phyloP scores from a whole-genome alignment of 2,113 vertebrate genomes.

The Oryzias javanicus region DNA sequence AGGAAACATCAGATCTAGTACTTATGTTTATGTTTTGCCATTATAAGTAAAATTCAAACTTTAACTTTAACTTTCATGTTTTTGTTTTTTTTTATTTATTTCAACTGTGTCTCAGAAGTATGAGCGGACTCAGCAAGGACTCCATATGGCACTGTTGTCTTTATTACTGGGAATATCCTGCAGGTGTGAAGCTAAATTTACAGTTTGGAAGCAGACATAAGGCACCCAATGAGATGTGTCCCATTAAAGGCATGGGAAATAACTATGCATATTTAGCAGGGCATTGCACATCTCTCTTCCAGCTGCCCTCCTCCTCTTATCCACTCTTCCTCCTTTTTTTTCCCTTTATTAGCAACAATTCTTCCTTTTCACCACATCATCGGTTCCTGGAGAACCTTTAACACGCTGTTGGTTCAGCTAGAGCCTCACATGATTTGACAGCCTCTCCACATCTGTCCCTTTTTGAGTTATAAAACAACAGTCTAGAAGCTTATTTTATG shows the following conservation, averaged over 20 bases:
- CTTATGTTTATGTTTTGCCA: constrained; percentile 1
- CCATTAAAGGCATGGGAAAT: constrained; percentile 74
- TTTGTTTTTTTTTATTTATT: constrained; percentile 22
- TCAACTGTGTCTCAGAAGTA: constrained; percentile 11
- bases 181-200: constrained; percentile 64
- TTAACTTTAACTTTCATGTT: constrained; percentile 32
- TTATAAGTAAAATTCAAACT: constrained; percentile 16
- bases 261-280: constrained; percentile 74
- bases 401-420: constrained; percentile 67
- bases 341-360: constrained; percentile 60
- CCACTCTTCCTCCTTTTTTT: constrained; percentile 10
- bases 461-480: constrained; percentile 69
- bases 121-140: constrained; percentile 42
- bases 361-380: constrained; percentile 65
- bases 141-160: constrained; percentile 48
- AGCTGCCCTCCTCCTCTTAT: constrained; percentile 25
- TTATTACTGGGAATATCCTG: constrained; percentile 59
- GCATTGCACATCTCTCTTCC: constrained; percentile 63
- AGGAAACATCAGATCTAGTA: constrained; percentile 15
- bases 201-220: constrained; percentile 73
- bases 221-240: constrained; percentile 77
- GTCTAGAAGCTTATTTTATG: constrained; percentile 67
- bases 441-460: constrained; percentile 29
- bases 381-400: constrained; percentile 61
- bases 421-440: constrained; percentile 56